These are phyloP conservation scores for Rhinella marina DNA, from an alignment of 2,797 vertebrate genomes.

Conservation along the genomic window DNA sequence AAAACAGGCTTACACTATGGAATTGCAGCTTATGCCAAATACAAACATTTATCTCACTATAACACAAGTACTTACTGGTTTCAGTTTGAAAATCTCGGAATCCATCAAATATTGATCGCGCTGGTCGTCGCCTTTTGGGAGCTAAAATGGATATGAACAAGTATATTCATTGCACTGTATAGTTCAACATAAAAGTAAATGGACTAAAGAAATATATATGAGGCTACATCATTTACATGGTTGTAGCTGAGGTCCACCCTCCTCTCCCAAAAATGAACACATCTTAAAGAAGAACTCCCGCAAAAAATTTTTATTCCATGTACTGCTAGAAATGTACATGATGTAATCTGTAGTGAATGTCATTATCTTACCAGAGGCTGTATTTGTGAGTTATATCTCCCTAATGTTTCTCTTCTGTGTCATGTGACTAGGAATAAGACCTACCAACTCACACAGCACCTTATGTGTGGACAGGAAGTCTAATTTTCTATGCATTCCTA, in stretches of 20 bases:
- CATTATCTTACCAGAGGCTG: too few species aligned
- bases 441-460: too few species aligned
- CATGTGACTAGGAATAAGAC: too few species aligned
- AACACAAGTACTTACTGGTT: slow-evolving; percentile 85
- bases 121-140: slow-evolving; percentile 94
- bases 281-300: too few species aligned
- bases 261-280: too few species aligned
- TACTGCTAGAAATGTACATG: too few species aligned
- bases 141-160: slow-evolving; percentile 72
- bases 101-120: slow-evolving; percentile 98
- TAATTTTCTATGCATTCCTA: too few species aligned
- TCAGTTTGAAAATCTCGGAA: slow-evolving; percentile 99
- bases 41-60: neutral
- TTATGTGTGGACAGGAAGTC: too few species aligned
- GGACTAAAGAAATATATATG: neutral
- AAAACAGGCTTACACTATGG: neutral
- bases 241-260: neutral
- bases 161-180: neutral
- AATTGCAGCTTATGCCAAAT: neutral
- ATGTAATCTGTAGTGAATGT: too few species aligned
- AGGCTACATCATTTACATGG: neutral
- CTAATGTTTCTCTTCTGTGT: too few species aligned
- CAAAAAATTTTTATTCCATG: too few species aligned
- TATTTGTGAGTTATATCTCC: too few species aligned
- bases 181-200: neutral